phyloP scores from a whole-genome alignment of 1,140 invertebrate species.

The Charaxes varanes region DNA sequence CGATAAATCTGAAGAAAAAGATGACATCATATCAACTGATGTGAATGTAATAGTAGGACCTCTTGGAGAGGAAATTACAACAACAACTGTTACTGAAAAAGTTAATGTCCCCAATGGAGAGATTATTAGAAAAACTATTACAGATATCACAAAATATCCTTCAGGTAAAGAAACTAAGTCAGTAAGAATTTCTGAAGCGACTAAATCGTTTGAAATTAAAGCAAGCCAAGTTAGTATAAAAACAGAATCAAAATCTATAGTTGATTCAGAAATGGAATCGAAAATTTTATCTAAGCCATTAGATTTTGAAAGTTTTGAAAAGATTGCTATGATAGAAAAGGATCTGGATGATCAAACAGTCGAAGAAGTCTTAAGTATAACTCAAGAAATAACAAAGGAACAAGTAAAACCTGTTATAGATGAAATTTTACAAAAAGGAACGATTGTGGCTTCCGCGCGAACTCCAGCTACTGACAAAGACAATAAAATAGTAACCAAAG shows the following conservation, averaged over 20 bases:
- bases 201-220: constrained; percentile 8
- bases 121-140: constrained; percentile 12
- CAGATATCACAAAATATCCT: constrained; percentile 16
- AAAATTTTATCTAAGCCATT: constrained; percentile 2
- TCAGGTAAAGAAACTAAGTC: constrained; percentile 19
- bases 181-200: constrained; percentile 23
- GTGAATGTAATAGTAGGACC: constrained; percentile 7
- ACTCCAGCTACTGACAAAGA: constrained; percentile 59
- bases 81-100: constrained; percentile 6
- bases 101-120: constrained; percentile 14
- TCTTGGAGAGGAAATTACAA: constrained; percentile 14
- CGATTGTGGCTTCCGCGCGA: constrained; percentile 41
- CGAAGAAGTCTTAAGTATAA: too few relatives aligned
- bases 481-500: constrained; percentile 47
- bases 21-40: constrained; percentile 4
- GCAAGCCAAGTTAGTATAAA: constrained; percentile 8
- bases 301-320: neutral
- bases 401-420: constrained; percentile 60
- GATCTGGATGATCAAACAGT: neutral
- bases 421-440: constrained; percentile 58
- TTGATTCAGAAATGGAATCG: constrained; percentile 8
- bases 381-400: constrained; percentile 52
- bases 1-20: constrained; percentile 4
- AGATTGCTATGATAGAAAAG: neutral
- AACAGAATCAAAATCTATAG: constrained; percentile 7